Evolutionary conservation across 92 coral and sea anemone genomes (phyloP).

Genomic region (Bergia puertoricense): DNA sequence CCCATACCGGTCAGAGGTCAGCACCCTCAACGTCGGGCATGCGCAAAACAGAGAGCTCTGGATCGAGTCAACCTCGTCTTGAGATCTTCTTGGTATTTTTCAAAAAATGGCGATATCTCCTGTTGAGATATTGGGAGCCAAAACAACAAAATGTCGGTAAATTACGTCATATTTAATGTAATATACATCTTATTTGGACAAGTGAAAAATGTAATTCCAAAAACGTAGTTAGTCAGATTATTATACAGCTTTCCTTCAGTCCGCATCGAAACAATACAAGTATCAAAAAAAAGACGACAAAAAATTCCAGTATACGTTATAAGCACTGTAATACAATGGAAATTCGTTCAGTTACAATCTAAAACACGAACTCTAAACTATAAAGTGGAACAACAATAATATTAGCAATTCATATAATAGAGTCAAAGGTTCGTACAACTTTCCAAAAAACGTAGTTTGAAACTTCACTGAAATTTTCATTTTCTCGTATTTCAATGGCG

Average conservation of each 20-base stretch:
- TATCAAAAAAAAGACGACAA: not conserved
- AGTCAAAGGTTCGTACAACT: not conserved
- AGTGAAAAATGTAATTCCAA: not conserved
- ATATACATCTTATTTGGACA: not conserved
- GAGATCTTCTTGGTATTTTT: no score
- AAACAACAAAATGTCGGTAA: not conserved
- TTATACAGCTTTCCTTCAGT: not conserved
- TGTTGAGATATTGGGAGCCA: not conserved
- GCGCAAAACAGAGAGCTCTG: no score
- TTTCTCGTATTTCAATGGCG: not conserved
- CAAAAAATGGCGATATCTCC: not conserved
- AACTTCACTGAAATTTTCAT: not conserved
- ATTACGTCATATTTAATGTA: not conserved
- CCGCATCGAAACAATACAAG: not conserved
- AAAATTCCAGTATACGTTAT: not conserved
- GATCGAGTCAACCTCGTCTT: no score
- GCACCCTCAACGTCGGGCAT: no score
- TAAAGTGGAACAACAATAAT: not conserved
- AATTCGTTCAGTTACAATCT: not conserved
- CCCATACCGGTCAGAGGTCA: no score
- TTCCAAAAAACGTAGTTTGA: not conserved
- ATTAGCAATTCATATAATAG: not conserved
- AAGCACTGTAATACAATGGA: not conserved
- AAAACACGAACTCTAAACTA: slow-evolving; percentile 5
- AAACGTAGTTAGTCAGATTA: not conserved